phyloP scores from a whole-genome alignment of 2,888 invertebrate species.

The Drosophila ochracea region DNA sequence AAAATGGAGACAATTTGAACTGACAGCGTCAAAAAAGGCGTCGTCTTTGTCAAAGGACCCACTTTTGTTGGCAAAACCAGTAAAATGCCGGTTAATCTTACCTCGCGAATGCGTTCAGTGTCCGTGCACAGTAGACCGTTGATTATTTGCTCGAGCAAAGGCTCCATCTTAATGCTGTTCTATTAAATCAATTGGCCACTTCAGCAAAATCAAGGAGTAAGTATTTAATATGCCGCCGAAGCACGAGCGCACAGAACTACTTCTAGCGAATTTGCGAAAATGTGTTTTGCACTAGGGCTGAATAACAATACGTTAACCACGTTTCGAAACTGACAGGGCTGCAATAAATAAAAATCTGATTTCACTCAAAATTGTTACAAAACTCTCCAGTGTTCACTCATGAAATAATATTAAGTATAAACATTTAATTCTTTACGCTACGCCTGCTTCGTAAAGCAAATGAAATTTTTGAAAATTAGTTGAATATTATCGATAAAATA shows the following conservation, averaged over 20 bases:
- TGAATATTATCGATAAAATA: not conserved
- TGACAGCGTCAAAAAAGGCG: slow-evolving; percentile 31
- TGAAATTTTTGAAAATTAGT: not conserved
- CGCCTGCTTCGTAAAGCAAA: not conserved
- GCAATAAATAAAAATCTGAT: not conserved
- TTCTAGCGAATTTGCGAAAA: slow-evolving; percentile 35
- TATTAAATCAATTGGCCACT: slow-evolving; percentile 11
- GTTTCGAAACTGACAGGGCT: slow-evolving; percentile 48
- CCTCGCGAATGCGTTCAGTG: slow-evolving; percentile 87
- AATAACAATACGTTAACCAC: slow-evolving; percentile 22
- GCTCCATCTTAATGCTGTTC: slow-evolving; percentile 47
- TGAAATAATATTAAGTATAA: not conserved
- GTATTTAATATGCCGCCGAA: slow-evolving; percentile 39
- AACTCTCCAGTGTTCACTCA: not conserved
- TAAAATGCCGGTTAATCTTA: slow-evolving; percentile 76
- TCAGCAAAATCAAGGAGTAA: slow-evolving; percentile 9
- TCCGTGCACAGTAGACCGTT: slow-evolving; percentile 88
- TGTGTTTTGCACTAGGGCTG: slow-evolving; percentile 33
- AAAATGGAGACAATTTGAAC: slow-evolving; percentile 20
- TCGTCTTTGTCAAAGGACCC: slow-evolving; percentile 18
- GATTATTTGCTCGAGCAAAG: slow-evolving; percentile 87
- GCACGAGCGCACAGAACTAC: slow-evolving; percentile 23
- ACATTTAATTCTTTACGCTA: no score
- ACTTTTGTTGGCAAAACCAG: not conserved
- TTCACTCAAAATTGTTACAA: not conserved